Percentiles rank a stretch among this genome's conserved stretches.
phyloP scores from a whole-genome alignment of 2,797 vertebrate genomes.

The Neostethus bicornis region DNA sequence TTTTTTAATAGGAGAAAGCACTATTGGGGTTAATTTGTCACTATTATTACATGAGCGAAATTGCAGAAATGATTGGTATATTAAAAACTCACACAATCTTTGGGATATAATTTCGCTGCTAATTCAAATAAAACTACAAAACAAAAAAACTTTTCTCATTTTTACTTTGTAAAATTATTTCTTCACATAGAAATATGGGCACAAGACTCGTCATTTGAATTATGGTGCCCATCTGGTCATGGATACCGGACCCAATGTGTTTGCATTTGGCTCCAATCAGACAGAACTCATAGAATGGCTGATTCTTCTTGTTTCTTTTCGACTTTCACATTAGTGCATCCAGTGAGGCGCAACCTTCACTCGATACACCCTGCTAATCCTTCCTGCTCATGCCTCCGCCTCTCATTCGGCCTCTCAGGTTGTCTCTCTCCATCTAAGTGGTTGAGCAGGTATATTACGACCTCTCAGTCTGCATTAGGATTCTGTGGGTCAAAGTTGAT shows the following conservation, averaged over 20 bases:
- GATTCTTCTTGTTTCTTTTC: not conserved
- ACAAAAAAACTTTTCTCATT: no score
- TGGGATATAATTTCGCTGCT: no score
- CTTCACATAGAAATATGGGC: no score
- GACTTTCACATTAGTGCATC: not conserved
- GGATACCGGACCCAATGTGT: not conserved
- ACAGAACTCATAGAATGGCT: not conserved
- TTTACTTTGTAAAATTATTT: no score
- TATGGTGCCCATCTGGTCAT: not conserved
- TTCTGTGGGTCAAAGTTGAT: slow-evolving; percentile 46
- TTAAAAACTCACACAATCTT: no score
- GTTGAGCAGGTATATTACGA: slow-evolving; percentile 58
- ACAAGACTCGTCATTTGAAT: no score
- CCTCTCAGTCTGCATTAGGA: slow-evolving; percentile 29
- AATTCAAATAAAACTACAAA: no score
- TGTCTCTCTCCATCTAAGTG: slow-evolving; percentile 21
- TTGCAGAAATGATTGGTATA: no score
- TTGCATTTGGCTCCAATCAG: not conserved
- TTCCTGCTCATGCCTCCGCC: slow-evolving; percentile 5
- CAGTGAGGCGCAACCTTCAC: slow-evolving; percentile 4
- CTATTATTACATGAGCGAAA: no score
- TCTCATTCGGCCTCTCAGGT: slow-evolving; percentile 1
- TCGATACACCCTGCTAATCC: slow-evolving; percentile 10
- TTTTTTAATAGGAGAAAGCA: no score
- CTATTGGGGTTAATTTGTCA: no score